These are phyloP conservation scores for Macaria liturata DNA, from an alignment of 2,888 invertebrate species.

Conservation along the genomic window DNA sequence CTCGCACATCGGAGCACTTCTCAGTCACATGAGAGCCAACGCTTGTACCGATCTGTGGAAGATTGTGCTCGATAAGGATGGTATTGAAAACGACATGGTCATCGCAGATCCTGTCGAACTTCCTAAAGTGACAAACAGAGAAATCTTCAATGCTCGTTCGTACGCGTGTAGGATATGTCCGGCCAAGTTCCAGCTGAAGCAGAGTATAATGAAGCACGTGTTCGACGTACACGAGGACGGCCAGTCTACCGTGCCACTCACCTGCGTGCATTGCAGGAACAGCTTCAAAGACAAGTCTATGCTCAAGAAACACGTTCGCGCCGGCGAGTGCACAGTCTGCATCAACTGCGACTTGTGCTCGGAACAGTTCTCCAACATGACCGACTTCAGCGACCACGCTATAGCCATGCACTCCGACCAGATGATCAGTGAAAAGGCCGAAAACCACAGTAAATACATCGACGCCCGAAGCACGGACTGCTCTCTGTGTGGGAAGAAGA, in stretches of 20 bases:
- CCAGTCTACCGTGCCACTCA: conserved; percentile 66
- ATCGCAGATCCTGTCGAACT: conserved; percentile 58
- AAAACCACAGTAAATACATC: conserved; percentile 68
- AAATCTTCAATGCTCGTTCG: conserved; percentile 77
- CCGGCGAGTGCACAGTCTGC: conserved; percentile 83
- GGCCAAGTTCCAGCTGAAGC: conserved; percentile 78
- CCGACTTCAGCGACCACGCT: conserved; percentile 78
- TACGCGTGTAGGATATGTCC: conserved; percentile 79
- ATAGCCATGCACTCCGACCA: conserved; percentile 70
- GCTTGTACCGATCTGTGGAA: conserved; percentile 78
- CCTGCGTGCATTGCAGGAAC: conserved; percentile 73
- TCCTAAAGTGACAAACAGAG: conserved; percentile 66
- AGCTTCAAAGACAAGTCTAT: conserved; percentile 72
- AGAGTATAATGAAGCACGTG: conserved; percentile 79
- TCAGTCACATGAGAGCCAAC: conserved; percentile 79
- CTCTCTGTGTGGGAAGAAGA: conserved; percentile 81
- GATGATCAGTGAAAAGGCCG: conserved; percentile 58
- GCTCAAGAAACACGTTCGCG: conserved; percentile 77
- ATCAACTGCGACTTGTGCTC: conserved; percentile 80
- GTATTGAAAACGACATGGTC: conserved; percentile 76
- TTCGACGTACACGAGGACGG: conserved; percentile 78
- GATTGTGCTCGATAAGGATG: conserved; percentile 75
- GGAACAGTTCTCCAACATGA: conserved; percentile 69
- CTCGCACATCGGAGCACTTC: conserved; percentile 75
- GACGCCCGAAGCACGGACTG: conserved; percentile 79